Evolutionary conservation across 2,113 vertebrate genomes (phyloP).

Genomic region (Trichomycterus rosablanca): DNA sequence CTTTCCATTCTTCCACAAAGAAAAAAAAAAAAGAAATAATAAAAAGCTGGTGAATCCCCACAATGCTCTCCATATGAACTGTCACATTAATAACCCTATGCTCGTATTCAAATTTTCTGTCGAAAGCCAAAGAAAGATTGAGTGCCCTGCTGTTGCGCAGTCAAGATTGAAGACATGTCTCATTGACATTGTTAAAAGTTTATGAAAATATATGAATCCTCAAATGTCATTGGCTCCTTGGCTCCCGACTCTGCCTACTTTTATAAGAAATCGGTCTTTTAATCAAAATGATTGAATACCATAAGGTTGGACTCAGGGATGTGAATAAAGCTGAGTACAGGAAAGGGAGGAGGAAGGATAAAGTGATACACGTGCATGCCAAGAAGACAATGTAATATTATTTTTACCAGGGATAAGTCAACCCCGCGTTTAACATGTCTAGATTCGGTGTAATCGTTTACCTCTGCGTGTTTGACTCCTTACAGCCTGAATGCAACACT

Average conservation of each 20-base stretch:
- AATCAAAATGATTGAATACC: constrained; percentile 99
- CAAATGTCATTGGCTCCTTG: constrained; percentile 85
- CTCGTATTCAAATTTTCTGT: constrained; percentile 97
- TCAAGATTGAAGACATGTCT: constrained; percentile 99
- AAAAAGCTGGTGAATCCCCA: constrained; percentile 60
- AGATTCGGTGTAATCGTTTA: constrained; percentile 27
- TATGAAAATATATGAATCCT: constrained; percentile 99
- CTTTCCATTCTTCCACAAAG: constrained; percentile 43
- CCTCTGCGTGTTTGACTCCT: constrained; percentile 50
- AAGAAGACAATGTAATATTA: constrained; percentile 18
- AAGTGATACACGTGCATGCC: constrained; percentile 19
- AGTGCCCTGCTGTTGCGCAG: constrained; percentile 87
- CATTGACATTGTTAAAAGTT: constrained; percentile 99
- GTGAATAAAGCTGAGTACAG: constrained; percentile 67
- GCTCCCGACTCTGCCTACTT: constrained; percentile 85
- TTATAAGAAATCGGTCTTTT: constrained; percentile 95
- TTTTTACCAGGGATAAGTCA: constrained; percentile 8
- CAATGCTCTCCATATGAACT: constrained; percentile 73
- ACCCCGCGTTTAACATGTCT: constrained; percentile 6
- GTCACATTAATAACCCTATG: constrained; percentile 90
- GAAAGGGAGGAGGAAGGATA: constrained; percentile 48
- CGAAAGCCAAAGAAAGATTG: constrained; percentile 98
- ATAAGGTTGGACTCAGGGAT: constrained; percentile 92
- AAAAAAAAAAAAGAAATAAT: constrained; percentile 25
- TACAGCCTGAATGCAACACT: constrained; percentile 13